These are phyloP conservation scores for Sebastes oblongus DNA, from an alignment of 2,797 vertebrate genomes.

Conservation along the genomic window DNA sequence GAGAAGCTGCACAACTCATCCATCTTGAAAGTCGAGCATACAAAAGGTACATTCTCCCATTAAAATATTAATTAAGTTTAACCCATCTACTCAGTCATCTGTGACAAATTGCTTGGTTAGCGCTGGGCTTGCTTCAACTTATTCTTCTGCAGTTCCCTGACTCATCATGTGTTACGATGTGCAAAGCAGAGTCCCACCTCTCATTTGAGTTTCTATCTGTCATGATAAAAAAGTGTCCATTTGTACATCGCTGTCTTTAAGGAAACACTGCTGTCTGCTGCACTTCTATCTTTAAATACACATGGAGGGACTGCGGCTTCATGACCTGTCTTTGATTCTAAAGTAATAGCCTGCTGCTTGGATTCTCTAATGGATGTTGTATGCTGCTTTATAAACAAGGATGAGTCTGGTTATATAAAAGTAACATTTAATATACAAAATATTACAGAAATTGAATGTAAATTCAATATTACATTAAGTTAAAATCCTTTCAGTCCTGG, in stretches of 20 bases:
- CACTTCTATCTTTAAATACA: neutral
- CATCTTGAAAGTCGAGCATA: slow-evolving; percentile 47
- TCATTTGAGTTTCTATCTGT: slow-evolving; percentile 16
- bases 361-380: neutral
- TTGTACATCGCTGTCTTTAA: neutral
- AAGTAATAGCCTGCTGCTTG: neutral
- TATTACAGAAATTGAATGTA: neutral
- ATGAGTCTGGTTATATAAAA: neutral
- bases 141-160: slow-evolving; percentile 38
- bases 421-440: neutral
- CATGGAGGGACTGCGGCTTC: neutral
- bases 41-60: slow-evolving; percentile 58
- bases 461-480: neutral
- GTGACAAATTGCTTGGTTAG: slow-evolving; percentile 62
- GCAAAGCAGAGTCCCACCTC: slow-evolving; percentile 1
- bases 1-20: slow-evolving; percentile 37
- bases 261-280: neutral
- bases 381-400: neutral
- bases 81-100: slow-evolving; percentile 65
- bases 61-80: slow-evolving; percentile 69
- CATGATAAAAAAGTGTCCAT: neutral
- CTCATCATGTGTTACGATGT: slow-evolving; percentile 37
- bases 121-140: slow-evolving; percentile 9
- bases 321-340: neutral
- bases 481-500: neutral